Evolutionary conservation across 2,888 invertebrate species (phyloP).

Genomic region (Eudasyphora cyanicolor): DNA sequence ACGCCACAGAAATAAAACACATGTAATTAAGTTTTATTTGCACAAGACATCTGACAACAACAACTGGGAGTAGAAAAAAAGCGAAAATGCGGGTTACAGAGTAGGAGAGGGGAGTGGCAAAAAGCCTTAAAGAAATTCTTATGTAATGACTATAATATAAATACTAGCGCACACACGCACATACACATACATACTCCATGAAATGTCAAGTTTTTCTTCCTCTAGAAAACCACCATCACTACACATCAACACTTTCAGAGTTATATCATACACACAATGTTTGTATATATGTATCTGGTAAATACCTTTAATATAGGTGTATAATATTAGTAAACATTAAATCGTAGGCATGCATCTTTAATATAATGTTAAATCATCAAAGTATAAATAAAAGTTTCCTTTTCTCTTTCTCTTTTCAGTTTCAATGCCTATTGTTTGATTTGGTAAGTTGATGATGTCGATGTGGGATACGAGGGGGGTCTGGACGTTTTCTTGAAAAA

Average conservation of each 20-base stretch:
- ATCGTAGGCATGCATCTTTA: constrained; percentile 65
- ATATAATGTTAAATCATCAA: constrained; percentile 65
- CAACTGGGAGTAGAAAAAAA: constrained; percentile 18
- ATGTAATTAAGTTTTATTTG: constrained; percentile 63
- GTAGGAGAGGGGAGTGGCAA: neutral
- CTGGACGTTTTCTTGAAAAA: too few relatives aligned
- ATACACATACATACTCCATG: neutral
- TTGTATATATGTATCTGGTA: constrained; percentile 17
- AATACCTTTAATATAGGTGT: constrained; percentile 61
- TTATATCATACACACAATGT: neutral
- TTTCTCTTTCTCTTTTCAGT: constrained; percentile 37
- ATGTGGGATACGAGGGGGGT: neutral
- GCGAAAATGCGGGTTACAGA: too few relatives aligned
- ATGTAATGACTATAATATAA: constrained; percentile 64
- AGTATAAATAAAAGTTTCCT: constrained; percentile 46
- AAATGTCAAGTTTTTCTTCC: constrained; percentile 38
- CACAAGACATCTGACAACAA: constrained; percentile 47
- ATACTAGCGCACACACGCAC: too few relatives aligned
- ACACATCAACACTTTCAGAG: neutral
- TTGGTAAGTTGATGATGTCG: constrained; percentile 30
- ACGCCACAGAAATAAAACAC: constrained; percentile 47
- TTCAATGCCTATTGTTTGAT: constrained; percentile 24
- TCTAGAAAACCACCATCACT: neutral
- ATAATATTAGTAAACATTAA: constrained; percentile 65
- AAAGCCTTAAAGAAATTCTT: constrained; percentile 60